These are phyloP conservation scores for Oryzias curvinotus DNA, from an alignment of 2,113 vertebrate species.

Conservation along the genomic window DNA sequence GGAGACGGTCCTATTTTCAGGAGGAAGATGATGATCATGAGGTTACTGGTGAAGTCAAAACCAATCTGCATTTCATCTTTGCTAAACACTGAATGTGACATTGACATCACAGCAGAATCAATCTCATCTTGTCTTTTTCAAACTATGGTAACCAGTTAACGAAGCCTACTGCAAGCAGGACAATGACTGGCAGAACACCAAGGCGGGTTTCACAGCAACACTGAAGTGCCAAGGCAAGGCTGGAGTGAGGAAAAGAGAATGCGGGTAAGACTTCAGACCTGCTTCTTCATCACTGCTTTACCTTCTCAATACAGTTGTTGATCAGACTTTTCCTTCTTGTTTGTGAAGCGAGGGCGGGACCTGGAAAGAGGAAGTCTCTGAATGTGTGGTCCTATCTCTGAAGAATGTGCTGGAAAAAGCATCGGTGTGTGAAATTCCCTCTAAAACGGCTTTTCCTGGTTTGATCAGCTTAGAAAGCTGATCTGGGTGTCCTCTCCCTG, in stretches of 20 bases:
- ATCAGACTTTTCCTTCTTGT: background rate
- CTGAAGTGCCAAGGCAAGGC: slow-evolving; percentile 12
- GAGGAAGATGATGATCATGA: too few relatives aligned
- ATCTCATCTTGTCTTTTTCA: background rate
- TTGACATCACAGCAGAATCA: too few relatives aligned
- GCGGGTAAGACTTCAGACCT: slow-evolving; percentile 10
- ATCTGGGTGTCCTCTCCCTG: slow-evolving; percentile 4
- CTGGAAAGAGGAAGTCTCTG: background rate
- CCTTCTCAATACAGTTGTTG: background rate
- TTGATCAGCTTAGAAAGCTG: background rate
- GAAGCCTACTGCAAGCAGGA: rapidly evolving
- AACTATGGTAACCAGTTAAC: rapidly evolving
- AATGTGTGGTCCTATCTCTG: slow-evolving; percentile 47
- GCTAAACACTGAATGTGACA: too few relatives aligned
- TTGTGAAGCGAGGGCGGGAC: rapidly evolving
- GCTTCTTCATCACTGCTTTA: background rate
- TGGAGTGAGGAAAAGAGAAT: slow-evolving; percentile 13
- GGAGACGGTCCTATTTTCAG: too few relatives aligned
- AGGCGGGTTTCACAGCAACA: background rate
- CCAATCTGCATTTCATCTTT: too few relatives aligned
- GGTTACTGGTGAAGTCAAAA: too few relatives aligned
- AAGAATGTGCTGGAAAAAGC: background rate
- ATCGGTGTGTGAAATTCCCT: slow-evolving; percentile 19
- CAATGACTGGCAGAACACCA: slow-evolving; percentile 34
- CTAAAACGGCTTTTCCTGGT: background rate